Evolutionary conservation across 2,113 vertebrate genomes (phyloP).

Genomic region (Rallus limicola): DNA sequence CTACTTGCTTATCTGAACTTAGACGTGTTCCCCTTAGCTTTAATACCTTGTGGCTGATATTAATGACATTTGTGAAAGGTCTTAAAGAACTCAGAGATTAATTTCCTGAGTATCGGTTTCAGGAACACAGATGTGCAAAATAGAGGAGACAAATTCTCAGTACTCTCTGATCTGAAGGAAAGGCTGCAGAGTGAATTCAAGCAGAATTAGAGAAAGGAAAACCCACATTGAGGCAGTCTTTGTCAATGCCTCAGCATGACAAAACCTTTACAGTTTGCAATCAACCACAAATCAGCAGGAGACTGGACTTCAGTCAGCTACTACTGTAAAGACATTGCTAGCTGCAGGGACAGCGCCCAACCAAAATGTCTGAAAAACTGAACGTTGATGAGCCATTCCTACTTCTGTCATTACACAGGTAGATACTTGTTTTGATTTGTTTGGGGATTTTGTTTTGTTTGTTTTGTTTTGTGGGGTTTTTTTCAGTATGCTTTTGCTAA

Average conservation of each 20-base stretch:
- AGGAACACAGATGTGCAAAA: not conserved
- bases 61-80: not conserved
- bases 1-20: not conserved
- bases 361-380: not conserved
- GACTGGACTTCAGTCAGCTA: not conserved
- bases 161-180: not conserved
- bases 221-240: not conserved
- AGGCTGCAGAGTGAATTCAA: not conserved
- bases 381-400: not conserved
- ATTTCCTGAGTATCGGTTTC: not conserved
- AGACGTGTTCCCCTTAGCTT: not conserved
- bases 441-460: not conserved
- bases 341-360: fast-evolving
- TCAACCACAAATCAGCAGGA: not conserved
- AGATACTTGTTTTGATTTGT: not conserved
- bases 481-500: not conserved
- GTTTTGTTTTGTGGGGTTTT: not conserved
- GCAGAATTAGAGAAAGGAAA: not conserved
- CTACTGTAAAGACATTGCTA: not conserved
- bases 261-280: not conserved
- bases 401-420: not conserved
- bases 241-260: not conserved
- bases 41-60: not conserved
- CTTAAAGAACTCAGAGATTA: not conserved
- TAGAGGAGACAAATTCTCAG: not conserved